Conservation (phyloP, 2,797 vertebrate genomes). For the Trichosurus vulpecula region DNA sequence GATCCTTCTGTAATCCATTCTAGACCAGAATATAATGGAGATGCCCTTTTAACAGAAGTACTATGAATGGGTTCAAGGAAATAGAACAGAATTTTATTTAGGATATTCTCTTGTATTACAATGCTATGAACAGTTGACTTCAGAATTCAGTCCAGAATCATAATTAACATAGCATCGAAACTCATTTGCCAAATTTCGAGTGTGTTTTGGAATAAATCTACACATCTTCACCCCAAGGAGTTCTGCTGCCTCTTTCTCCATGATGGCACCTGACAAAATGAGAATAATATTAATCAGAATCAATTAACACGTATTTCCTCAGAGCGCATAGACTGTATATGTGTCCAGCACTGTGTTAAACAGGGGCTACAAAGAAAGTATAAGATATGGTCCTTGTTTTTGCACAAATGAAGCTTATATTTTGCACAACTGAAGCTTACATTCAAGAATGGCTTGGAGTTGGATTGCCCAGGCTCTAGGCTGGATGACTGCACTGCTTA, state of each 20-base stretch:
- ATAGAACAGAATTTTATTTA: background rate
- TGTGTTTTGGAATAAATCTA: constrained; percentile 92
- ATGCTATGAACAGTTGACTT: constrained; percentile 32
- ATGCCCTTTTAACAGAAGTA: background rate
- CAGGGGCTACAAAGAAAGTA: background rate
- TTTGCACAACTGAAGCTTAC: background rate
- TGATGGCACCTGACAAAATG: constrained; percentile 90
- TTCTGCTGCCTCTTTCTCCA: constrained; percentile 89
- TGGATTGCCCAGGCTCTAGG: background rate
- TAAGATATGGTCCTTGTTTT: background rate
- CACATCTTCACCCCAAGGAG: constrained; percentile 90
- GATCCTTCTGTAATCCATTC: constrained; percentile 6
- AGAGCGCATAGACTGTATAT: background rate
- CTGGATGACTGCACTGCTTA: background rate
- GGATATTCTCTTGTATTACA: background rate
- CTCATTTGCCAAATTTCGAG: constrained; percentile 92
- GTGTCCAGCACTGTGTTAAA: background rate
- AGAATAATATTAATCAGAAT: background rate
- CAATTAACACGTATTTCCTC: background rate
- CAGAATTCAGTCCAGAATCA: constrained; percentile 85
- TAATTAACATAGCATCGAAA: constrained; percentile 96
- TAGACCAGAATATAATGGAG: background rate
- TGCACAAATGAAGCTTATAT: background rate
- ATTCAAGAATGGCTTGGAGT: background rate
- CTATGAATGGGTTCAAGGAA: background rate